Evolutionary conservation across 1,140 invertebrate species (phyloP).

Genomic region (Aphaenogaster floridana): DNA sequence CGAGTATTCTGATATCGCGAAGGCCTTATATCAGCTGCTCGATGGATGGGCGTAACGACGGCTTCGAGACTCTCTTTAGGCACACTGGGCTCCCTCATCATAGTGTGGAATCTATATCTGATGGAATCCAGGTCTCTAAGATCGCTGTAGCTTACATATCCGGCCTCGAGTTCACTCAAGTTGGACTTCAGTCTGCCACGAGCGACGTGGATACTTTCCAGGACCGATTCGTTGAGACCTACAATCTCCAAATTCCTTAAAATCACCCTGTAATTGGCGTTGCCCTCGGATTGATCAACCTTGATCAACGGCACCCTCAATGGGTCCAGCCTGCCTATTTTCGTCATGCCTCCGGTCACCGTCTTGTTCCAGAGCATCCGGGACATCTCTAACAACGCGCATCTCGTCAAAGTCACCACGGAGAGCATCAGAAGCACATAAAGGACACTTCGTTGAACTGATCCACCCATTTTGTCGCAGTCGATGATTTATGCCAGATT

Average conservation of each 20-base stretch:
- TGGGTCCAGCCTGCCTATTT: slow-evolving; percentile 81
- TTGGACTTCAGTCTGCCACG: slow-evolving; percentile 81
- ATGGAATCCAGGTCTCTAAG: slow-evolving; percentile 81
- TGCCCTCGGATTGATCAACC: slow-evolving; percentile 84
- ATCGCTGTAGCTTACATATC: slow-evolving; percentile 84
- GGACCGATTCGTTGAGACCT: slow-evolving; percentile 81
- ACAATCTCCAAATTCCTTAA: slow-evolving; percentile 81
- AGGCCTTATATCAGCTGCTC: neutral
- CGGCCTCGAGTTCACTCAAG: slow-evolving; percentile 82
- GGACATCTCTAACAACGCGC: slow-evolving; percentile 82
- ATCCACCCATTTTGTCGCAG: slow-evolving; percentile 1
- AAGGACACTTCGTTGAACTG: neutral
- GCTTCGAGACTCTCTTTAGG: slow-evolving; percentile 61
- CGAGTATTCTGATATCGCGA: slow-evolving; percentile 44
- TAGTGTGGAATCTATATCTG: slow-evolving; percentile 83
- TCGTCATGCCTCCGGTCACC: slow-evolving; percentile 79
- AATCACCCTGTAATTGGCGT: slow-evolving; percentile 83
- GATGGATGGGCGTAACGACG: slow-evolving; percentile 37
- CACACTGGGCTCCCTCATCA: slow-evolving; percentile 78
- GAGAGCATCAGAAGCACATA: slow-evolving; percentile 26
- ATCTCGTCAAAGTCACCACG: slow-evolving; percentile 39
- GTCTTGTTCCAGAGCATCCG: slow-evolving; percentile 81
- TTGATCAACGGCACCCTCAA: slow-evolving; percentile 82
- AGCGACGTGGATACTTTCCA: slow-evolving; percentile 83
- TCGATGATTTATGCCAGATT: neutral